Conservation (phyloP, 2,888 invertebrate genomes). For the Pandemis heparana region DNA sequence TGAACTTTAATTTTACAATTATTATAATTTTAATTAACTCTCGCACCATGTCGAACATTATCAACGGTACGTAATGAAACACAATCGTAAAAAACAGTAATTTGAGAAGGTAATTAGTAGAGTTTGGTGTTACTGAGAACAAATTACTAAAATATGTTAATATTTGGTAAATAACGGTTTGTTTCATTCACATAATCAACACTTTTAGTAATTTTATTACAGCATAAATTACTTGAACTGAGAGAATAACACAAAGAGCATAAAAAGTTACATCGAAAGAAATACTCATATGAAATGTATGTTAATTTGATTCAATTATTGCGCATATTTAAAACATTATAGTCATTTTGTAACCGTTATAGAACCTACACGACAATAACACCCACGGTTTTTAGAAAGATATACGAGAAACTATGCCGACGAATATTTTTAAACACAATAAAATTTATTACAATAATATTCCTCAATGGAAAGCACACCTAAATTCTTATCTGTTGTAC, state of each 20-base stretch:
- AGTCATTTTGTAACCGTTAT: slow-evolving; percentile 5
- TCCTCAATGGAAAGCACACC: background rate
- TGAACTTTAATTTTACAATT: background rate
- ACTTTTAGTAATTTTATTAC: background rate
- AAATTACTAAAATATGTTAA: background rate
- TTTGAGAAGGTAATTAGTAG: background rate
- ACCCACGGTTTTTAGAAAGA: background rate
- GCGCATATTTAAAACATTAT: slow-evolving; percentile 7
- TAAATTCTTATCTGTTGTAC: background rate
- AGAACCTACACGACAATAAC: slow-evolving; percentile 3
- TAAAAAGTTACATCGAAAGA: background rate
- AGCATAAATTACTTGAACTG: background rate
- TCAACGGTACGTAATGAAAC: background rate
- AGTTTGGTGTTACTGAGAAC: background rate
- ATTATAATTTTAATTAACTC: background rate
- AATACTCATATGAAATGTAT: slow-evolving; percentile 12
- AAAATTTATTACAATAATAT: background rate
- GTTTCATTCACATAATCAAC: slow-evolving; percentile 7
- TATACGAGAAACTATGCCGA: background rate
- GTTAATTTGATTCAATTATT: slow-evolving; percentile 13
- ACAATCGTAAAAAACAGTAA: background rate
- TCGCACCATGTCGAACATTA: background rate
- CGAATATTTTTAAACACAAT: background rate
- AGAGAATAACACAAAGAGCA: slow-evolving; percentile 3
- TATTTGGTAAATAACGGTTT: background rate